Base-by-base conservation (phyloP, 2,888 invertebrate species). In the Thumatha senex region DNA sequence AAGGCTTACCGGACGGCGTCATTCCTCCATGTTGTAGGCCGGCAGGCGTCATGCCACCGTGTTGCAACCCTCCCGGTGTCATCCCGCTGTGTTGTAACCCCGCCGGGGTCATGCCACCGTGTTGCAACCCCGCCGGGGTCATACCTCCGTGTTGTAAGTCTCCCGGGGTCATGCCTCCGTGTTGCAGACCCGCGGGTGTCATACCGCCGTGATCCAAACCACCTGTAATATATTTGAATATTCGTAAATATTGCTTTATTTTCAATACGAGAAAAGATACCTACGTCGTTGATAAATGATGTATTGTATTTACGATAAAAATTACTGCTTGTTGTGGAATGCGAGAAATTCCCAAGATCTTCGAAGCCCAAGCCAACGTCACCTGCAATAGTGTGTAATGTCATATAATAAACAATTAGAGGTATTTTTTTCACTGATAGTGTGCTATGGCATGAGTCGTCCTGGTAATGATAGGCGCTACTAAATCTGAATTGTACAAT, bases 41-140 rank as follows among this genome's bases (percentile, higher is more conserved):
- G 0, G 56, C 72, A 0, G 80, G 79, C 2, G 79, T 91, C 78
- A 91, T 81, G 11, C 87, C 84, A 0, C 89, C 89, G 48, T 91
- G 89, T 43, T 82, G 64, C 0, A 75, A 51, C 2, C 55, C 64
- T 7, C 52, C 62, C 7, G 64, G 65, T 7, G 69, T 63, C 62
- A 72, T 58, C 8, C 81, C 77, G 13, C 81, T 85, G 48, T 87
- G 84, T 40, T 80, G 82, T 10, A 82, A 51, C 11, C 72, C 74
- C 0, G 58, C 75, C 0, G 82, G 80, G 0, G 81, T 92, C 80
- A 92, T 83, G 7, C 90, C 86, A 5, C 85, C 88, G 50, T 90
- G 87, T 34, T 82, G 82, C 2, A 85, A 44, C 1, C 77, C 79
- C 0, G 58, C 76, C 0, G 83, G 82, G 0, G 82, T 92, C 79